Evolutionary conservation across 2,888 invertebrate species (phyloP), one percentile per base, ranked within the genome.

Genomic region (Aphodius sticticus): DNA sequence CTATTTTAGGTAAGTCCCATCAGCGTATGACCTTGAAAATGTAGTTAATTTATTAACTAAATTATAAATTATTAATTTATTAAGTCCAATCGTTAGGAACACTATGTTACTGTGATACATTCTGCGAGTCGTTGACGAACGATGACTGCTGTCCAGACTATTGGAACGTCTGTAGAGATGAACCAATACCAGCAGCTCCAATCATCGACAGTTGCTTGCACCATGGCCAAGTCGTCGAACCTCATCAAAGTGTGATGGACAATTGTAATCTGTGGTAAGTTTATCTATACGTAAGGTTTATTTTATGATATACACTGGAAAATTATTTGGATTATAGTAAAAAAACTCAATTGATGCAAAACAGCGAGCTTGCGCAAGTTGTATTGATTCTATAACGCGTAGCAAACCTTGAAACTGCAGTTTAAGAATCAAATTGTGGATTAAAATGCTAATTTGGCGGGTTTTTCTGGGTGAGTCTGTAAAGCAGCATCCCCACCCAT

Each of bases 141-240:
- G 93, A 94, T 84, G 98, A 98, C 88, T 99, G 98, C 88, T 99
- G 98, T 86, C 98, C 98, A 0, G 99, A 99, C 89, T 99, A 94
- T 88, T 93, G 92, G 88, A 90, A 92, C 0, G 92, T 93, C 81
- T 99, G 98, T 86, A 90, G 90, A 83, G 93, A 93, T 7, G 85
- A 87, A 69, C 83, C 85, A 2, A 79, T 83, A 0, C 83, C 83
- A 4, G 87, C 87, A 12, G 77, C 71, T 12, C 76, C 79, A 26
- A 75, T 77, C 6, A 72, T 88, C 80, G 80, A 84, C 87, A 88
- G 88, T 2, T 94, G 96, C 87, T 85, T 85, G 35, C 90, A 92
- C 84, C 90, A 92, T 7, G 92, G 92, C 7, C 86, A 77, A 70
- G 78, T 88, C 79, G 87, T 89, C 14, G 93, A 92, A 86, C 89